Evolutionary conservation across 1,140 invertebrate species (phyloP).

Genomic region (Planococcus citri): DNA sequence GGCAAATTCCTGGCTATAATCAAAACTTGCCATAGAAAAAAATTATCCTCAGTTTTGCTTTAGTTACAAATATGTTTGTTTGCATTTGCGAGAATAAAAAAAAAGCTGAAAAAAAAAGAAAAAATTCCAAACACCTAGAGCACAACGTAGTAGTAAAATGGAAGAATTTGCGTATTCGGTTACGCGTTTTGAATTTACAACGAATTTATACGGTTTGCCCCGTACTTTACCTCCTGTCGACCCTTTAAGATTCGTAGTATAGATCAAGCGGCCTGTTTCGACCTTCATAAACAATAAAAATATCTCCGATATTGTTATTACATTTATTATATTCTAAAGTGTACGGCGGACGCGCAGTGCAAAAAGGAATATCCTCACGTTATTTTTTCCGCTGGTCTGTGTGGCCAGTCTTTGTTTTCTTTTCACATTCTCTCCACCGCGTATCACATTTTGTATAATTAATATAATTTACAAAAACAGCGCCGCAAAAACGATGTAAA

Average conservation of each 20-base stretch:
- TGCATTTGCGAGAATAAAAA: too few species aligned
- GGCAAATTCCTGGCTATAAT: too few species aligned
- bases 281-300: constrained; percentile 15
- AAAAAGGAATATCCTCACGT: too few species aligned
- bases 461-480: constrained; percentile 4
- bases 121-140: too few species aligned
- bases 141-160: not conserved
- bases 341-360: too few species aligned
- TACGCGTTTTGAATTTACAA: constrained; percentile 18
- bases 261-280: not conserved
- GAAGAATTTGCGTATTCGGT: not conserved
- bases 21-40: too few species aligned
- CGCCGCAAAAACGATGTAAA: not conserved
- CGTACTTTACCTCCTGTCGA: not conserved
- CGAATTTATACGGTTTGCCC: not conserved
- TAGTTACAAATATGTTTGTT: too few species aligned
- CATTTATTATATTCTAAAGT: constrained; percentile 12
- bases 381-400: too few species aligned
- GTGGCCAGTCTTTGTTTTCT: not conserved
- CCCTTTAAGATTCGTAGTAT: constrained; percentile 12
- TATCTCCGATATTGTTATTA: constrained; percentile 18
- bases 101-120: too few species aligned
- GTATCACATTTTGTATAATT: constrained; percentile 3
- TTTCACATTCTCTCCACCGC: not conserved
- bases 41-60: too few species aligned